phyloP scores from a whole-genome alignment of 2,113 vertebrate genomes.

The Toxostoma redivivum region DNA sequence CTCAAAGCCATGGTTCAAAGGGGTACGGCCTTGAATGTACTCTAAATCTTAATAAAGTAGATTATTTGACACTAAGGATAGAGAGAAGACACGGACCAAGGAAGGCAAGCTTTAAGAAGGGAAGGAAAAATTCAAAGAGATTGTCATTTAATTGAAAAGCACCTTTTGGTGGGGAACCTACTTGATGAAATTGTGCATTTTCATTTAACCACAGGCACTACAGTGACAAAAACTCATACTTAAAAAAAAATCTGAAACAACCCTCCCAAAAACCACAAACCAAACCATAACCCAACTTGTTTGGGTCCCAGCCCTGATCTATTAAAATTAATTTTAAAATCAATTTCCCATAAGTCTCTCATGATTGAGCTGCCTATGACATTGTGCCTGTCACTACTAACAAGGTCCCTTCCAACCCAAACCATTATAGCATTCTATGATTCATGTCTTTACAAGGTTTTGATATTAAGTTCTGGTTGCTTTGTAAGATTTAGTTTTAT shows the following conservation, averaged over 20 bases:
- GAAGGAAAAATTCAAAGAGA: not conserved
- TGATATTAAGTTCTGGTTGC: not conserved
- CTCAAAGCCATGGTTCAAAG: not conserved
- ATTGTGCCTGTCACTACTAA: not conserved
- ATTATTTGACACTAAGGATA: not conserved
- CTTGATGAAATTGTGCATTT: not conserved
- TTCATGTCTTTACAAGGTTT: not conserved
- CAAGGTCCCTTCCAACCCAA: not conserved
- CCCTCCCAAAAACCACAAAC: not conserved
- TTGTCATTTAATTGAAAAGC: not conserved
- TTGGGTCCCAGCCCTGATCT: not conserved
- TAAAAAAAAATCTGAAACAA: not conserved
- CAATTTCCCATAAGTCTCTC: not conserved
- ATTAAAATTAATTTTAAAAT: not conserved
- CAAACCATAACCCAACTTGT: not conserved
- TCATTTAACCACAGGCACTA: not conserved
- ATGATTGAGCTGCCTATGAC: not conserved
- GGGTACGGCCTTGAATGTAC: accelerated
- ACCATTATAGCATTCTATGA: not conserved
- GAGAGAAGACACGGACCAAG: not conserved
- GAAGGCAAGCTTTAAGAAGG: not conserved
- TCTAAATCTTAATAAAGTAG: not conserved
- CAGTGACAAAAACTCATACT: not conserved
- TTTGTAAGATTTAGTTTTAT: not conserved
- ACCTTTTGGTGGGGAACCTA: not conserved